Conservation (phyloP, 2,888 invertebrate species). For the Hypsopygia costalis region DNA sequence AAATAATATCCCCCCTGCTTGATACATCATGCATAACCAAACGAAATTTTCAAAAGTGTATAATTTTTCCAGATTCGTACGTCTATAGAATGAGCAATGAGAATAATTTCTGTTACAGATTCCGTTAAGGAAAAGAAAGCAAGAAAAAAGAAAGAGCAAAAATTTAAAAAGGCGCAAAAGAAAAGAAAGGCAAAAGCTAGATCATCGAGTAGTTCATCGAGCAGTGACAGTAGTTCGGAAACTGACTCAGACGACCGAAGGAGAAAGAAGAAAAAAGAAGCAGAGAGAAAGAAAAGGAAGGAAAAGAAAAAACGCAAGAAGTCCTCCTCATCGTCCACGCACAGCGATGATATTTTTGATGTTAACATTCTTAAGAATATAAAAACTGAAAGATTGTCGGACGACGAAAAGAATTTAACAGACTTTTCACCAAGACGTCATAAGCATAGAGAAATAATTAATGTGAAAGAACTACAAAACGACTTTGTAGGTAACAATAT, state of each 20-base stretch:
- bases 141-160: conserved; percentile 53
- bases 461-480: conserved; percentile 68
- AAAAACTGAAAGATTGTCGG: conserved; percentile 62
- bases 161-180: conserved; percentile 48
- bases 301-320: conserved; percentile 44
- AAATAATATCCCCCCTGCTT: too few relatives aligned
- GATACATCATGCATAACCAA: too few relatives aligned
- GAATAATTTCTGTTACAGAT: conserved; percentile 16
- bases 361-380: conserved; percentile 68
- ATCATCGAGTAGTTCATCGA: conserved; percentile 47
- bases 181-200: conserved; percentile 48
- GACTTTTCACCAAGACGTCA: conserved; percentile 55
- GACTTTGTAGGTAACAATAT: conserved; percentile 64
- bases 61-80: too few relatives aligned
- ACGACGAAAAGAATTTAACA: conserved; percentile 51
- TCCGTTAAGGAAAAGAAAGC: conserved; percentile 50
- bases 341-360: conserved; percentile 59
- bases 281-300: conserved; percentile 22
- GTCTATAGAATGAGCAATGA: too few relatives aligned
- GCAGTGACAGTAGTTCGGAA: conserved; percentile 40
- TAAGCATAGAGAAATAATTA: conserved; percentile 62
- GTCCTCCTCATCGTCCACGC: conserved; percentile 44
- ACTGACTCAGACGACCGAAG: conserved; percentile 32
- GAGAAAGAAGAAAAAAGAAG: conserved; percentile 22
- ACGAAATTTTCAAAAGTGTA: too few relatives aligned